Evolutionary conservation across 1,140 invertebrate genomes (phyloP), one percentile per base, ranked within the genome.

Genomic region (Onthophagus taurus): DNA sequence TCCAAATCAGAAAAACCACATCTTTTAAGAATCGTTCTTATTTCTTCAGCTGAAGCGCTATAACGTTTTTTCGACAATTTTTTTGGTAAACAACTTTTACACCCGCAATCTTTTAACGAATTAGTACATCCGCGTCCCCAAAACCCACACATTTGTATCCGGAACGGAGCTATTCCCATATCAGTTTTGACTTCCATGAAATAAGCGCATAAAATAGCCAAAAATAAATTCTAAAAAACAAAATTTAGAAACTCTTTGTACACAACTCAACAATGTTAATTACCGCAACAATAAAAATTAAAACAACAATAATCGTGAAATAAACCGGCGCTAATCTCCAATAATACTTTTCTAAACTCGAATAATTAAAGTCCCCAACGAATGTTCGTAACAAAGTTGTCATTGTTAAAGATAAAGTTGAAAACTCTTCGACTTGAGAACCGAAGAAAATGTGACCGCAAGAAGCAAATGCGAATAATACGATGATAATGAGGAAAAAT

Each of bases 131-230:
- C 65, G 36, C 61, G 34, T 31, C 48, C 54, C 2, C 65, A 38
- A 46, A 57, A 66, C 9, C 64, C 64, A 4, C 66, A 68, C 60
- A 83, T 72, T 55, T 80, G 76, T 60, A 82, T 76, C 54, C 81
- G 77, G 52, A 78, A 75, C 47, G 72, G 72, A 45, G 77, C 69
- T 37, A 71, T 68, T 20, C 75, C 70, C 48, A 84, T 74, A 59
- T 87, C 83, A 3, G 71, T 71, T 63, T 87, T 87, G 0, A 84
- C 79, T 52, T 80, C 72, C 2, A 74, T 67, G 44, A 83, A 83
- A 0, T 81, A 80, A 58, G 88, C 85, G 55, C 85, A 86, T 49
- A 88, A 85, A 51, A 88, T 88, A 43, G 85, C 85, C 60, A 89
- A 60, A 63, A 88, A 88, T 83, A 88, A 86, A 62, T 87, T 87